Conservation (phyloP, 2,888 invertebrate species). For the Drosophila tanythrix region DNA sequence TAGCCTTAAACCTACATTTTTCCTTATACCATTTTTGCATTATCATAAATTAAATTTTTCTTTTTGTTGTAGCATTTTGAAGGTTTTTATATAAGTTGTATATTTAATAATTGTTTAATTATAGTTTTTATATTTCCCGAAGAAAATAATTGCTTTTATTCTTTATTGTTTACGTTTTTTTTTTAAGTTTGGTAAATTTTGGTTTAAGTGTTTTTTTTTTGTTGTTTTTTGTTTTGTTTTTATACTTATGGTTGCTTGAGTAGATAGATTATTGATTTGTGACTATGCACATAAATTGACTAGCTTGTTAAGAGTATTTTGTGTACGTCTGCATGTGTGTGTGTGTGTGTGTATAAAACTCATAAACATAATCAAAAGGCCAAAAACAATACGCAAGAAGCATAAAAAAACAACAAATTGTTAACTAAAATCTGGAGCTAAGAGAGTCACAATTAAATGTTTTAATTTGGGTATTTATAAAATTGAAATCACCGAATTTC, state of each 20-base stretch:
- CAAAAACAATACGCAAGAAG: conserved; percentile 63
- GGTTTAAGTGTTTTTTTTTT: conserved; percentile 16
- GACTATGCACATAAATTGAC: conserved; percentile 72
- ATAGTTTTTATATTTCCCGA: conserved; percentile 65
- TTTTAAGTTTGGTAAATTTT: conserved; percentile 22
- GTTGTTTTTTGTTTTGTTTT: conserved; percentile 18
- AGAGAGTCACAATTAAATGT: conserved; percentile 15
- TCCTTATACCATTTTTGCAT: conserved; percentile 32
- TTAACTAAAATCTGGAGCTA: conserved; percentile 27
- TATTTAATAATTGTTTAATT: conserved; percentile 38
- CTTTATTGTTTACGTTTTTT: conserved; percentile 65
- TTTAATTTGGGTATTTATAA: conserved; percentile 17
- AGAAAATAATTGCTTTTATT: conserved; percentile 80
- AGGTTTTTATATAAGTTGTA: conserved; percentile 37
- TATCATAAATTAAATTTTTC: conserved; percentile 31
- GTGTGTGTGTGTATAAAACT: conserved; percentile 14
- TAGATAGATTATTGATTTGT: conserved; percentile 53
- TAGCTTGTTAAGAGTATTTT: conserved; percentile 56
- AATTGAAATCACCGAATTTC: conserved; percentile 53
- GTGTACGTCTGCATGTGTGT: conserved; percentile 20
- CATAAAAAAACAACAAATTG: conserved; percentile 59
- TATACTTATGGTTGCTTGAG: conserved; percentile 53
- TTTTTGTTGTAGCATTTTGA: conserved; percentile 31
- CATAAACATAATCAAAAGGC: conserved; percentile 33
- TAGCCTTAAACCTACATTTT: conserved; percentile 50